These are phyloP conservation scores for Paramuricea clavata DNA, from an alignment of 92 coral and sea anemone species.

Conservation along the genomic window DNA sequence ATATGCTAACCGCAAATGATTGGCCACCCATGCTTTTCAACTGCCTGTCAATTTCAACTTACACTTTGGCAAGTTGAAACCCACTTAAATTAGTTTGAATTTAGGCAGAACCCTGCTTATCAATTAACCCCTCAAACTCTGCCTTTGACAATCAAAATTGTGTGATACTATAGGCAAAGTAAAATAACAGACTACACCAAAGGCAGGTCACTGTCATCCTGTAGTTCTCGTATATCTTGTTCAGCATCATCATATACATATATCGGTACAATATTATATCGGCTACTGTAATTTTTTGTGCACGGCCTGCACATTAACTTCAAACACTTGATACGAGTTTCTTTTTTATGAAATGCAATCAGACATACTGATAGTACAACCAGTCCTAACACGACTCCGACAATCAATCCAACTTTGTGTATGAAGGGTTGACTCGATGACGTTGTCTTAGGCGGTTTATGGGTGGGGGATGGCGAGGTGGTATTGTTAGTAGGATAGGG, in stretches of 20 bases:
- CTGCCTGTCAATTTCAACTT: too few relatives aligned
- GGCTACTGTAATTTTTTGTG: slow-evolving; percentile 41
- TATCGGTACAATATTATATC: slow-evolving; percentile 50
- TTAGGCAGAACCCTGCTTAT: too few relatives aligned
- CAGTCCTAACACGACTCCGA: slow-evolving; percentile 25
- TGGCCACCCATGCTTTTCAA: too few relatives aligned
- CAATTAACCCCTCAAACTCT: too few relatives aligned
- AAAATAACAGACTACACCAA: background rate
- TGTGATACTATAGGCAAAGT: too few relatives aligned
- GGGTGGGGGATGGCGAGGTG: background rate
- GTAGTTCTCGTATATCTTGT: slow-evolving; percentile 40
- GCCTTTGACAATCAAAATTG: too few relatives aligned
- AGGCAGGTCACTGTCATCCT: slow-evolving; percentile 48
- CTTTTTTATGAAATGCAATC: slow-evolving; percentile 37
- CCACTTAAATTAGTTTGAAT: too few relatives aligned
- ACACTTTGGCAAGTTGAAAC: too few relatives aligned
- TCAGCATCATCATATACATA: slow-evolving; percentile 46
- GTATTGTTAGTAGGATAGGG: background rate
- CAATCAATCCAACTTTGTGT: slow-evolving; percentile 35
- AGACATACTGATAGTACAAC: slow-evolving; percentile 24
- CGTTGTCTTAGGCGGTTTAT: background rate
- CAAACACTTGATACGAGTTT: slow-evolving; percentile 24
- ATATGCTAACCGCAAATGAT: too few relatives aligned
- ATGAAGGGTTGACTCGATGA: background rate
- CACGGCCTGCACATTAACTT: slow-evolving; percentile 27